Percentiles rank a stretch among this genome's conserved stretches.
phyloP scores from a whole-genome alignment of 2,113 vertebrate genomes.

The Ahaetulla prasina region DNA sequence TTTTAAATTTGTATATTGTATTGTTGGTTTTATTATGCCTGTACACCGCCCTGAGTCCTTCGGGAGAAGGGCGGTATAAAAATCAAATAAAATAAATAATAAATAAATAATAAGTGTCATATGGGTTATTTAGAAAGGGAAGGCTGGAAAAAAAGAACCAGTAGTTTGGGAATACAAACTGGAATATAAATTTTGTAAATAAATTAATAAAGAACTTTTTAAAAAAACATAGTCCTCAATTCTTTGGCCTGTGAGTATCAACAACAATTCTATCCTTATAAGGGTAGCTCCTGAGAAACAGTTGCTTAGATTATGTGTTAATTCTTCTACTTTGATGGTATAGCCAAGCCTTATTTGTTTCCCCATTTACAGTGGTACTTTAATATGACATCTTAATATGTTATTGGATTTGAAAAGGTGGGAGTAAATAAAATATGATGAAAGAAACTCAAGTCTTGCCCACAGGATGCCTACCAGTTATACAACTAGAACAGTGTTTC shows the following conservation, averaged over 20 bases:
- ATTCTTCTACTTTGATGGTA: not conserved
- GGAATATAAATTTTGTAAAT: not conserved
- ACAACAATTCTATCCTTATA: not conserved
- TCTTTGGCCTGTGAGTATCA: not conserved
- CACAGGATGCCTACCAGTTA: not conserved
- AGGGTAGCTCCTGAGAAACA: not conserved
- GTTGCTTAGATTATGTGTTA: not conserved
- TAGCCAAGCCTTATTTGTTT: not conserved
- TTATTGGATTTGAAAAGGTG: not conserved
- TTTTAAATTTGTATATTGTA: too few species aligned
- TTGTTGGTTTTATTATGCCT: too few species aligned
- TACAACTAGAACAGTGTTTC: not conserved
- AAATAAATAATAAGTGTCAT: too few species aligned
- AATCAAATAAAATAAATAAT: too few species aligned
- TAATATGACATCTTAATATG: too few species aligned
- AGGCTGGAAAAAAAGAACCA: not conserved
- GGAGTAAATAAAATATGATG: not conserved
- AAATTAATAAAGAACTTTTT: not conserved
- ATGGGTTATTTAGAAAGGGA: not conserved
- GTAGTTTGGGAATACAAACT: not conserved
- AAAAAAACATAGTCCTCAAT: not conserved
- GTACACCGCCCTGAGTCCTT: too few species aligned
- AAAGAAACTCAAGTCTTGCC: not conserved
- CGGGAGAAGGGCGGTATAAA: too few species aligned
- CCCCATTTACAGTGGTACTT: not conserved